phyloP scores from a whole-genome alignment of 2,888 invertebrate genomes.

The Aphidoletes aphidimyza region DNA sequence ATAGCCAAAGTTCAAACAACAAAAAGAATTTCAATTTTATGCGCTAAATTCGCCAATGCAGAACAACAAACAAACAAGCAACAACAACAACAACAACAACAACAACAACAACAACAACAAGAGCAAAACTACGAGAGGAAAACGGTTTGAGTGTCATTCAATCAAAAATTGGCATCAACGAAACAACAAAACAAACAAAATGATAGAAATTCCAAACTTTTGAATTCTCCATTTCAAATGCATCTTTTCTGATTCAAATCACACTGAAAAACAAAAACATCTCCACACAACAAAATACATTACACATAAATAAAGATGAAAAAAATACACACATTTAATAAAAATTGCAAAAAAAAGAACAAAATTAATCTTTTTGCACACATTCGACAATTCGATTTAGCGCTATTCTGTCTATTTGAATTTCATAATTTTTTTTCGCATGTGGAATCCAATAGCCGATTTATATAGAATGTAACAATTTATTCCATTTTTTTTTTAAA shows the following conservation, averaged over 20 bases:
- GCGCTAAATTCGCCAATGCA: neutral
- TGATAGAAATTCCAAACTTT: constrained; percentile 41
- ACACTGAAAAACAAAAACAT: constrained; percentile 21
- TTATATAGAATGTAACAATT: neutral
- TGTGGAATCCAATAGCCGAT: neutral
- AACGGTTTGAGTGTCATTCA: too few relatives aligned
- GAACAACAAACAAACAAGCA: neutral
- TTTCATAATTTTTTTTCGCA: neutral
- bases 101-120: neutral
- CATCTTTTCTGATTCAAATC: neutral
- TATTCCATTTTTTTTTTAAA: neutral
- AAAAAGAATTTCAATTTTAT: constrained; percentile 40
- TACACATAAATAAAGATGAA: too few relatives aligned
- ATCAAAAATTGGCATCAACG: neutral
- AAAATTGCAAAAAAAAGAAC: constrained; percentile 1
- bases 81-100: neutral
- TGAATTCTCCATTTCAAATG: constrained; percentile 32
- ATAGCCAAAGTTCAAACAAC: constrained; percentile 17
- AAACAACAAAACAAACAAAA: neutral
- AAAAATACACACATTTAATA: neutral
- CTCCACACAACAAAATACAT: neutral
- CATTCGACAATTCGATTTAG: neutral
- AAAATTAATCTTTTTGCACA: constrained; percentile 6
- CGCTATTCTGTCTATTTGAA: neutral
- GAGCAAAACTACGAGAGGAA: neutral